Evolutionary conservation across 1,140 invertebrate species (phyloP).

Genomic region (Dendroctonus valens): DNA sequence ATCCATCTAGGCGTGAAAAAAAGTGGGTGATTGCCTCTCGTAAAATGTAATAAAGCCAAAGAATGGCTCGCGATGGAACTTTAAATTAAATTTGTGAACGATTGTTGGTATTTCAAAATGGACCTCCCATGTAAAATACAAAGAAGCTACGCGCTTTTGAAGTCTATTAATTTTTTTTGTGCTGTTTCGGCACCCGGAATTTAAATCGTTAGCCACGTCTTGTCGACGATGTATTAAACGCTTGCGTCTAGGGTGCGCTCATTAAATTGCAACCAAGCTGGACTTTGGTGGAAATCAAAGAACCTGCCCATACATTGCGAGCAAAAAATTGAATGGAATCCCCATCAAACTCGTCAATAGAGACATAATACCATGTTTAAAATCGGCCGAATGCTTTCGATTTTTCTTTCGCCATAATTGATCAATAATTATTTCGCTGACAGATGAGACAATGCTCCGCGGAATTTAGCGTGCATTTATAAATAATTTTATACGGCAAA

Average conservation of each 20-base stretch:
- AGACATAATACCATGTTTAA: conserved; percentile 30
- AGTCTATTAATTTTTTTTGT: conserved; percentile 1
- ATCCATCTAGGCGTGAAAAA: conserved; percentile 41
- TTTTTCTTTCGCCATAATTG: conserved; percentile 31
- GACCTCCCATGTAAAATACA: conserved; percentile 41
- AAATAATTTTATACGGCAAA: conserved; percentile 31
- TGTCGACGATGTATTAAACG: too few species aligned
- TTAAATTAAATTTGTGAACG: conserved; percentile 31
- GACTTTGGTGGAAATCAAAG: too few species aligned
- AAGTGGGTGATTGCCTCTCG: conserved; percentile 13
- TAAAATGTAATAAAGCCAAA: conserved; percentile 30
- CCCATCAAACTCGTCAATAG: conserved; percentile 19
- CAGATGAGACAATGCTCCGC: conserved; percentile 30
- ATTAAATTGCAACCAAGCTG: too few species aligned
- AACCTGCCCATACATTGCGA: too few species aligned
- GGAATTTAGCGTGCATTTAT: conserved; percentile 28
- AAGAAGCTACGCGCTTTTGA: neutral
- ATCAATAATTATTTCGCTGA: conserved; percentile 33
- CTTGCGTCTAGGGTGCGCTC: too few species aligned
- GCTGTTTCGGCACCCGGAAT: neutral
- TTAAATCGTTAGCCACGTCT: neutral
- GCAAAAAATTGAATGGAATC: neutral
- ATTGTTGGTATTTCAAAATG: conserved; percentile 32
- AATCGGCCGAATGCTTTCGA: conserved; percentile 24
- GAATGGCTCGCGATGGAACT: conserved; percentile 14